A percentile compares a stretch with the other conserved stretches of the same genome.
Evolutionary conservation across 1,140 invertebrate species (phyloP).

Genomic region (Telenomus remus): DNA sequence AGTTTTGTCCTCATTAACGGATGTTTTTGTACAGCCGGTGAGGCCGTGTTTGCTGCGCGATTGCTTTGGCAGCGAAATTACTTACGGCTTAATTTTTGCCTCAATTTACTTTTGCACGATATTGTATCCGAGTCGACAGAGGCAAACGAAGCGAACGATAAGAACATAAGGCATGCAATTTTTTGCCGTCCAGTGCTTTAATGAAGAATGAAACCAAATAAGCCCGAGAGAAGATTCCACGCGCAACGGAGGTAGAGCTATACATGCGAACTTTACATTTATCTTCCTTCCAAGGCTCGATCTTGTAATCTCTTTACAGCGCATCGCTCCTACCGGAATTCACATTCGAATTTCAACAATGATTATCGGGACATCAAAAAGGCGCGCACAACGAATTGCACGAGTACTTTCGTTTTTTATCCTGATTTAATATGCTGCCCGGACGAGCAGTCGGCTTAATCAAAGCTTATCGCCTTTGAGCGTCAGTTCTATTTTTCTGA

Average conservation of each 20-base stretch:
- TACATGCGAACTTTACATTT: constrained; percentile 67
- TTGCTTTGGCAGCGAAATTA: constrained; percentile 52
- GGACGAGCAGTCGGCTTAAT: too few relatives aligned
- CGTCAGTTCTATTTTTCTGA: too few relatives aligned
- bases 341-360: constrained; percentile 61
- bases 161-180: constrained; percentile 53
- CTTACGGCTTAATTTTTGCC: constrained; percentile 57
- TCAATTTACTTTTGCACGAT: constrained; percentile 51
- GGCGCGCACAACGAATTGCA: not conserved
- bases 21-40: constrained; percentile 9
- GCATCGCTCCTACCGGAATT: constrained; percentile 55
- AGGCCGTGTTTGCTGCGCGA: constrained; percentile 37
- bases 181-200: constrained; percentile 26
- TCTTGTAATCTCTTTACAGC: constrained; percentile 58
- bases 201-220: constrained; percentile 55
- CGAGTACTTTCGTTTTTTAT: constrained; percentile 13
- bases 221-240: constrained; percentile 28
- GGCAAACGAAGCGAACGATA: constrained; percentile 41
- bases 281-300: constrained; percentile 64
- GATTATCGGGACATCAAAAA: constrained; percentile 40
- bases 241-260: constrained; percentile 38
- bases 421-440: constrained; percentile 1
- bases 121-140: constrained; percentile 40
- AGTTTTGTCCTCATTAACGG: constrained; percentile 23
- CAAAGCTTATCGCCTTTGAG: too few relatives aligned